Conservation (phyloP, 2,113 vertebrate genomes). For the Damaliscus lunatus region DNA sequence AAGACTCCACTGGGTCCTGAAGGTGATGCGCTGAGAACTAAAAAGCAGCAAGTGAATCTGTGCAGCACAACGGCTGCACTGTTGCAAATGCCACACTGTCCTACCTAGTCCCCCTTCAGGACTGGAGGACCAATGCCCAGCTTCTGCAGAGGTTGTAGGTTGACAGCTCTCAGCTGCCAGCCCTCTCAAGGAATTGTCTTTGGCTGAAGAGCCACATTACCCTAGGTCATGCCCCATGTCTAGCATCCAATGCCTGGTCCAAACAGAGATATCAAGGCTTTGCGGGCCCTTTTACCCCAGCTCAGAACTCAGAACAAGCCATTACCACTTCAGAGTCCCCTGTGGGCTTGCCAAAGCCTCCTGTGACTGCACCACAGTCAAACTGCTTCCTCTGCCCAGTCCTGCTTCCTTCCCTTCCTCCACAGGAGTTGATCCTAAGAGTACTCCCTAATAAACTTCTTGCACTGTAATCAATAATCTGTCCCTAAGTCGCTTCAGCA, state of each 20-base stretch:
- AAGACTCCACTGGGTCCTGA: background rate
- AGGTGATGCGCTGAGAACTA: background rate
- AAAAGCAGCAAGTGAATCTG: background rate
- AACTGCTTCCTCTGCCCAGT: background rate
- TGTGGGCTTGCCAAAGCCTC: background rate
- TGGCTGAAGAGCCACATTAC: background rate
- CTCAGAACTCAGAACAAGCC: background rate
- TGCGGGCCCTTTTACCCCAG: background rate
- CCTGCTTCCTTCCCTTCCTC: background rate
- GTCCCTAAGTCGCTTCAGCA: background rate
- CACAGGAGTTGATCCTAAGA: background rate
- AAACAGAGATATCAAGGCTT: background rate
- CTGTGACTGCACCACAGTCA: background rate
- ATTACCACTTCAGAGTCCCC: background rate
- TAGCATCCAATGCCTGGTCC: background rate
- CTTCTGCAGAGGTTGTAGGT: background rate
- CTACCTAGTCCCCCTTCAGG: background rate
- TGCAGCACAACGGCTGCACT: rapidly evolving
- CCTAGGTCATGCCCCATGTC: background rate
- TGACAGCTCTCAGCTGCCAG: background rate
- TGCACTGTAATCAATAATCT: background rate
- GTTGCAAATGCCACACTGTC: background rate
- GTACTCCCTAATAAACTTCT: background rate
- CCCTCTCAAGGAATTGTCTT: background rate
- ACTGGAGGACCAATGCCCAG: background rate